These are phyloP conservation scores for Auanema freiburgensis DNA, from an alignment of 2,888 invertebrate species.

Conservation along the genomic window DNA sequence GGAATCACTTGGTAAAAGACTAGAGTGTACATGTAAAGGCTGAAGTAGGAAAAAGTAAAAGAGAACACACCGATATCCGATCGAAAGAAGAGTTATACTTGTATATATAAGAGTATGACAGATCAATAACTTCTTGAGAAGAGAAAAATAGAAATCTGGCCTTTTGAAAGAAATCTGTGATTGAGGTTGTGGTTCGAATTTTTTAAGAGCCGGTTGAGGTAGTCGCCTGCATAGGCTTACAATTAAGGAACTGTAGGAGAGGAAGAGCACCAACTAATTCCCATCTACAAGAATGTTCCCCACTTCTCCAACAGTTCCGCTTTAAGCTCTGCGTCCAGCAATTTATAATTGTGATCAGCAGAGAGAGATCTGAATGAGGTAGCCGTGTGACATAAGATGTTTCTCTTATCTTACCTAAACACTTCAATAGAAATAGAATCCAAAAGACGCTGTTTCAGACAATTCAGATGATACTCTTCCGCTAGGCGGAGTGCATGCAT, in stretches of 20 bases:
- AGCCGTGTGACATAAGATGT: not conserved
- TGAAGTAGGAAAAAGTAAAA: too few relatives aligned
- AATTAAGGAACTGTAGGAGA: not conserved
- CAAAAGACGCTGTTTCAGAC: conserved; percentile 28
- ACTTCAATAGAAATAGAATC: conserved; percentile 35
- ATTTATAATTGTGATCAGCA: conserved; percentile 28
- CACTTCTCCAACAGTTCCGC: conserved; percentile 44
- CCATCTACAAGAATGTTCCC: conserved; percentile 32
- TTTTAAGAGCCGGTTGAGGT: not conserved
- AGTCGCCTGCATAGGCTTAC: not conserved
- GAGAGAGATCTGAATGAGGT: conserved; percentile 23
- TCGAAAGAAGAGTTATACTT: too few relatives aligned
- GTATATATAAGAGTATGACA: too few relatives aligned
- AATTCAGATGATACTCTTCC: conserved; percentile 22
- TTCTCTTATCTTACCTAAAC: conserved; percentile 23
- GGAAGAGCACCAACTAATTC: conserved; percentile 3
- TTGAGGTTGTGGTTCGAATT: not conserved
- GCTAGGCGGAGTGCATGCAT: conserved; percentile 40
- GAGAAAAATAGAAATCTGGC: too few relatives aligned
- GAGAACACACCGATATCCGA: too few relatives aligned
- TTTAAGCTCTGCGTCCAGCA: conserved; percentile 35
- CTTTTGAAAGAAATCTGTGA: too few relatives aligned
- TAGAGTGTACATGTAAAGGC: too few relatives aligned
- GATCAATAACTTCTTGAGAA: too few relatives aligned
- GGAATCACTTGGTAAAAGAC: too few relatives aligned